Conservation (phyloP, 2,888 invertebrate genomes). For the Aricia artaxerxes region DNA sequence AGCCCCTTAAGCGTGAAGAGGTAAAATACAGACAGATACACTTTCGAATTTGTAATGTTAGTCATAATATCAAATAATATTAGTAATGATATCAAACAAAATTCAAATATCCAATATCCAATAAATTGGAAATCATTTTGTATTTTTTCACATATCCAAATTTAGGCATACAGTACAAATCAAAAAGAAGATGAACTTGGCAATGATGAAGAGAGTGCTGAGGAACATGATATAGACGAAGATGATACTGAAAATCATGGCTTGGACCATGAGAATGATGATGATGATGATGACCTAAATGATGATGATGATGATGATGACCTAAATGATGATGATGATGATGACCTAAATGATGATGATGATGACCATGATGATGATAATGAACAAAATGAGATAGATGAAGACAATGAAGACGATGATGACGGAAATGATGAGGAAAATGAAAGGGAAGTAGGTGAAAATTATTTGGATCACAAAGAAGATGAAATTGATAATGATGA, state of each 20-base stretch:
- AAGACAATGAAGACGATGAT: constrained; percentile 48
- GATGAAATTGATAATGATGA: constrained; percentile 38
- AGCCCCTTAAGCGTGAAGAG: no score
- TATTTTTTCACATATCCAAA: constrained; percentile 21
- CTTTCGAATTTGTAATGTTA: no score
- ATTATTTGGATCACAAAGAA: constrained; percentile 43
- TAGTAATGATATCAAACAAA: background rate
- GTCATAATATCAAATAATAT: background rate
- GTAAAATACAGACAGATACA: no score
- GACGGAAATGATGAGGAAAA: constrained; percentile 45
- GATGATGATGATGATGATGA: constrained; percentile 50
- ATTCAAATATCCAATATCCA: background rate
- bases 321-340: constrained; percentile 45
- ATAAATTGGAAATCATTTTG: background rate
- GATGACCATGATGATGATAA: constrained; percentile 45
- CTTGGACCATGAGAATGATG: constrained; percentile 47
- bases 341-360: constrained; percentile 49
- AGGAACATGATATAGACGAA: constrained; percentile 47
- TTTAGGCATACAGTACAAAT: constrained; percentile 42
- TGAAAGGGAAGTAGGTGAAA: constrained; percentile 45
- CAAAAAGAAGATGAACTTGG: constrained; percentile 39
- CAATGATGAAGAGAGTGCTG: constrained; percentile 51
- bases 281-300: constrained; percentile 46
- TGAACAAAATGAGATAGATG: constrained; percentile 46
- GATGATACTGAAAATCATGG: constrained; percentile 47